phyloP scores from a whole-genome alignment of 2,888 invertebrate species.

The Plagodis pulveraria region DNA sequence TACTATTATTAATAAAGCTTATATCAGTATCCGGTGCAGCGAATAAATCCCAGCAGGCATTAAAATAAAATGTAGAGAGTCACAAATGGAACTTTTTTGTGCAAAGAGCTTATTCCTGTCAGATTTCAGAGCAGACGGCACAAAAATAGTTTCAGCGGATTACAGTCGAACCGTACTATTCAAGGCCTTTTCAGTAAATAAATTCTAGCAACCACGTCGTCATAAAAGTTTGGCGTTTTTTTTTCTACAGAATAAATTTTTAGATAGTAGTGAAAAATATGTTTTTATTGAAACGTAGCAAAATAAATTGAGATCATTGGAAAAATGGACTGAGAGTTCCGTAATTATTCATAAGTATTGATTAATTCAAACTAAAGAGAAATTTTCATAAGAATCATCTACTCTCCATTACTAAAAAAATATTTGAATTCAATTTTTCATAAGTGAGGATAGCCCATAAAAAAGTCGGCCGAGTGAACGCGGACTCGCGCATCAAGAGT shows the following conservation, averaged over 20 bases:
- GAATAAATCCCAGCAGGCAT: slow-evolving; percentile 19
- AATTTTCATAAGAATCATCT: not conserved
- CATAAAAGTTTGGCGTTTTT: slow-evolving; percentile 20
- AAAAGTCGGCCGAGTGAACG: too few species aligned
- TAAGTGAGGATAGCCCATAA: too few species aligned
- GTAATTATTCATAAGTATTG: not conserved
- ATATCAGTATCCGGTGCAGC: slow-evolving; percentile 8
- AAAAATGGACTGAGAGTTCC: not conserved
- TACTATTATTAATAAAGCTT: slow-evolving; percentile 9
- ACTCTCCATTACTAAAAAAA: too few species aligned
- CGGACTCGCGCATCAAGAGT: too few species aligned
- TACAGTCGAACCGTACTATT: slow-evolving; percentile 38
- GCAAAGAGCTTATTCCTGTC: slow-evolving; percentile 30
- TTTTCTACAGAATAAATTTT: not conserved
- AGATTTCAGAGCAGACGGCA: slow-evolving; percentile 36
- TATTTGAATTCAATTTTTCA: too few species aligned
- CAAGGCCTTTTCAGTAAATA: slow-evolving; percentile 31
- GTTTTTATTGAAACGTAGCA: too few species aligned
- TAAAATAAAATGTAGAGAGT: slow-evolving; percentile 20
- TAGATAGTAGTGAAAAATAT: not conserved
- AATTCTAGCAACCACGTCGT: slow-evolving; percentile 34
- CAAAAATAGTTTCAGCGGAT: slow-evolving; percentile 44
- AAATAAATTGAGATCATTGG: not conserved
- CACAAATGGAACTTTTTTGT: slow-evolving; percentile 25
- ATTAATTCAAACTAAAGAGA: not conserved